Evolutionary conservation across 2,797 vertebrate species (phyloP).

Genomic region (Sphenopsis melanotis): DNA sequence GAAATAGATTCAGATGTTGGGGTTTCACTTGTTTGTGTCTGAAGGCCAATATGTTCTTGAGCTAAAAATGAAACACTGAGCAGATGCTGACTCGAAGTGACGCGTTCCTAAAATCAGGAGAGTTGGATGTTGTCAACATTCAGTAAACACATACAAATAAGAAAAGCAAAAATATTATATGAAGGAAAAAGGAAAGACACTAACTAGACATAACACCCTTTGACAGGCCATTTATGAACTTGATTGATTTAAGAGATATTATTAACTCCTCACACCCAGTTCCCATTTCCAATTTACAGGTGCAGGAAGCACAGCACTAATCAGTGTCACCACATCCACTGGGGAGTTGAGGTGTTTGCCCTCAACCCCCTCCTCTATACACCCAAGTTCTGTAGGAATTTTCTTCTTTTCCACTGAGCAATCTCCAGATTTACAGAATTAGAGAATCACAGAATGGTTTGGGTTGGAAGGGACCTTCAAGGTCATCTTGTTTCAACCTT

Average conservation of each 20-base stretch:
- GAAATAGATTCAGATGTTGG: slow-evolving; percentile 36
- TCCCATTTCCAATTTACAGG: background rate
- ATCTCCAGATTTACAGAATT: background rate
- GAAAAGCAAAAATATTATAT: background rate
- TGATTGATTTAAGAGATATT: background rate
- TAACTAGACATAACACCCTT: background rate
- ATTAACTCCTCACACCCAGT: background rate
- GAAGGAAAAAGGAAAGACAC: background rate
- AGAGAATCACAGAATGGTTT: background rate
- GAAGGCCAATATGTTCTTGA: background rate
- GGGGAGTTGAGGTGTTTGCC: background rate
- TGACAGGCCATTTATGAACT: background rate
- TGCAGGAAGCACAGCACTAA: background rate
- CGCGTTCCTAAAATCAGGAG: background rate
- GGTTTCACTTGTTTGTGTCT: slow-evolving; percentile 24
- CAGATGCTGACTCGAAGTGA: slow-evolving; percentile 34
- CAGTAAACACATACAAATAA: background rate
- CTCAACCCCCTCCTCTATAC: background rate
- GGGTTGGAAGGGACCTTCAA: background rate
- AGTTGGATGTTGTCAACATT: background rate
- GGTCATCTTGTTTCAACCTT: rapidly evolving
- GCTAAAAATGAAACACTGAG: slow-evolving; percentile 47
- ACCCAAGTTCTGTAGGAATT: background rate
- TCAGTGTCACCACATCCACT: background rate
- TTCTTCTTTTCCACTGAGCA: background rate